Percentiles rank a stretch among this genome's conserved stretches.
Evolutionary conservation across 2,888 invertebrate genomes (phyloP).

Genomic region (Erpobdella octoculata): DNA sequence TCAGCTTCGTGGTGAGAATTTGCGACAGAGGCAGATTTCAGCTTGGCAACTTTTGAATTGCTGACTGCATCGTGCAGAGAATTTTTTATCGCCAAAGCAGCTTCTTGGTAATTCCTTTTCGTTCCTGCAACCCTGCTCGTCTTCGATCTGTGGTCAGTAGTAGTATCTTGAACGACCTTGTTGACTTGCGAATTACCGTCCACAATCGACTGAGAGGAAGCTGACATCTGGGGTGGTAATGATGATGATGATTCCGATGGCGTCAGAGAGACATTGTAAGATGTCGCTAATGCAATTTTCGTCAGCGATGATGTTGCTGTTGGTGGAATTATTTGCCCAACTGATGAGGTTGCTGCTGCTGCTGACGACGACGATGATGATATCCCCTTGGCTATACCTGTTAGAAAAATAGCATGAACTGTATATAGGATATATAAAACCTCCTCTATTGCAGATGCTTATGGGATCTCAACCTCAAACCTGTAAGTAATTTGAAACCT

Average conservation of each 20-base stretch:
- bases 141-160: not conserved
- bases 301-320: too few species aligned
- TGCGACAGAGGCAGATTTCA: not conserved
- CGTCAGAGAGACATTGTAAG: not conserved
- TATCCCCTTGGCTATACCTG: too few species aligned
- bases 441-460: too few species aligned
- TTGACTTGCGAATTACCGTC: not conserved
- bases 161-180: slow-evolving; percentile 1
- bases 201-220: not conserved
- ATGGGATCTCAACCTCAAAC: too few species aligned
- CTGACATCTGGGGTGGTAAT: not conserved
- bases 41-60: slow-evolving; percentile 36
- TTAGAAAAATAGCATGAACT: too few species aligned
- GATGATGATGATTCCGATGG: not conserved
- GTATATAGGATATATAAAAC: too few species aligned
- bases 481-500: too few species aligned
- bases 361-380: too few species aligned
- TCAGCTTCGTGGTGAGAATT: slow-evolving; percentile 7
- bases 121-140: slow-evolving; percentile 3
- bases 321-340: too few species aligned
- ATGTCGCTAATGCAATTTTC: too few species aligned
- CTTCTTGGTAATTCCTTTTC: not conserved
- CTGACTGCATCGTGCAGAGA: slow-evolving; percentile 5
- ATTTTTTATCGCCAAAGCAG: too few species aligned
- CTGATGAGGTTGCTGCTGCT: too few species aligned